Evolutionary conservation across 2,888 invertebrate species (phyloP).

Genomic region (Dryadula phaetusa): DNA sequence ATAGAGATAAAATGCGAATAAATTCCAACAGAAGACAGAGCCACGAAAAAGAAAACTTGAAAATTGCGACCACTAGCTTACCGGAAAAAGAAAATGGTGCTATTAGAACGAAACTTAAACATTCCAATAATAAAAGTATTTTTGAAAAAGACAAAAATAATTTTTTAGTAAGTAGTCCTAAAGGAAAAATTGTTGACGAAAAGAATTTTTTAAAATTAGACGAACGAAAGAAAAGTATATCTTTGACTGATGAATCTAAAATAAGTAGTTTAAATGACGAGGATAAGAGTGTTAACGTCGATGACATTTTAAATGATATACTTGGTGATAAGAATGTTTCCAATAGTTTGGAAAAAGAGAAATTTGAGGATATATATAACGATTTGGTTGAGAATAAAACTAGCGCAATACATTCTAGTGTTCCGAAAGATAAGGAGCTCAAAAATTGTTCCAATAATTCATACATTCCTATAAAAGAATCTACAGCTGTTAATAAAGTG

Average conservation of each 20-base stretch:
- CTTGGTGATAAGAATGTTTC: conserved; percentile 63
- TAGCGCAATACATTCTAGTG: conserved; percentile 54
- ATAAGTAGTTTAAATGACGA: conserved; percentile 53
- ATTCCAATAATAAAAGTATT: conserved; percentile 79
- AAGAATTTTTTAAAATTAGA: conserved; percentile 61
- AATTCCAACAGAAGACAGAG: conserved; percentile 62
- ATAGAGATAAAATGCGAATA: conserved; percentile 70
- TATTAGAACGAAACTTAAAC: conserved; percentile 80
- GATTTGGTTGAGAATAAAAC: conserved; percentile 60
- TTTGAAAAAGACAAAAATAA: conserved; percentile 80
- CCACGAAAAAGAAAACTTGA: conserved; percentile 72
- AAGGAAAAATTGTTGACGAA: conserved; percentile 65
- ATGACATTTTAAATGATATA: conserved; percentile 72
- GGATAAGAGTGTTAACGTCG: conserved; percentile 59
- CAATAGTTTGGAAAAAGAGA: conserved; percentile 65
- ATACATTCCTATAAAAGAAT: conserved; percentile 64
- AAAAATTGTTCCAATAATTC: conserved; percentile 65
- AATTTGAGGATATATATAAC: conserved; percentile 74
- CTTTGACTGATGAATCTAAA: conserved; percentile 59
- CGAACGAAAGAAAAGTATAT: conserved; percentile 56
- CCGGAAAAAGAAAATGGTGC: conserved; percentile 78
- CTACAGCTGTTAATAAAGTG: conserved; percentile 57
- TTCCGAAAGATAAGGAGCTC: conserved; percentile 55
- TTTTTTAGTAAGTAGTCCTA: conserved; percentile 74
- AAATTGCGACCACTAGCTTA: conserved; percentile 59